These are phyloP conservation scores for Oenanthe oenanthe DNA, from an alignment of 2,113 vertebrate genomes.

Conservation along the genomic window DNA sequence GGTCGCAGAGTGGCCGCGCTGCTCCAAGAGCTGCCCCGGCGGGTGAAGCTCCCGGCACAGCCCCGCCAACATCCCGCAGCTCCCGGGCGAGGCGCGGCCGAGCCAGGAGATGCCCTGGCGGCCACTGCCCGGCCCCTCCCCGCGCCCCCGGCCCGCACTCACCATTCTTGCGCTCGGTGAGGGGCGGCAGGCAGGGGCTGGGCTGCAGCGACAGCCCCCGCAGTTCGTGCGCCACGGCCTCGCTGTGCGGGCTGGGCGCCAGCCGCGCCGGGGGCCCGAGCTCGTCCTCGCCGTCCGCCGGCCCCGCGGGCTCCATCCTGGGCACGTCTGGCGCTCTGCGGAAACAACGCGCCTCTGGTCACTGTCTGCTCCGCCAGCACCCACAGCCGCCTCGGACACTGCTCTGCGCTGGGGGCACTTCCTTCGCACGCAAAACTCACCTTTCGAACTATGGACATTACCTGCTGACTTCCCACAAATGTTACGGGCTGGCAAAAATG, in stretches of 20 bases:
- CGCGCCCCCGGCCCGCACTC: constrained; percentile 49
- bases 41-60: not conserved
- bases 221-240: constrained; percentile 92
- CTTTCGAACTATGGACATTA: accelerated
- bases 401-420: accelerated
- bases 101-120: not conserved
- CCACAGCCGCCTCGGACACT: accelerated
- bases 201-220: constrained; percentile 92
- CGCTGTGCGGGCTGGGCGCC: constrained; percentile 92
- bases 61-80: accelerated
- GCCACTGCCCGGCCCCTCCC: accelerated
- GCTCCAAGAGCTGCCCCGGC: not conserved
- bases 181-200: constrained; percentile 85
- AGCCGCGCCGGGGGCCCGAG: constrained; percentile 78
- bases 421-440: not conserved
- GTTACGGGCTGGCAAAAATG: not conserved
- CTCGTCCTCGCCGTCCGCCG: constrained; percentile 79
- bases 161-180: constrained; percentile 96
- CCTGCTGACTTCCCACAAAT: not conserved
- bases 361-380: not conserved
- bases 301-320: constrained; percentile 84
- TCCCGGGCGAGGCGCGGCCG: not conserved
- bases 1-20: not conserved
- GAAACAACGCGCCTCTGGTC: constrained; percentile 13
- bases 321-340: not conserved